Evolutionary conservation across 2,797 vertebrate species (phyloP).

Genomic region (Percopsis omiscomaycus): DNA sequence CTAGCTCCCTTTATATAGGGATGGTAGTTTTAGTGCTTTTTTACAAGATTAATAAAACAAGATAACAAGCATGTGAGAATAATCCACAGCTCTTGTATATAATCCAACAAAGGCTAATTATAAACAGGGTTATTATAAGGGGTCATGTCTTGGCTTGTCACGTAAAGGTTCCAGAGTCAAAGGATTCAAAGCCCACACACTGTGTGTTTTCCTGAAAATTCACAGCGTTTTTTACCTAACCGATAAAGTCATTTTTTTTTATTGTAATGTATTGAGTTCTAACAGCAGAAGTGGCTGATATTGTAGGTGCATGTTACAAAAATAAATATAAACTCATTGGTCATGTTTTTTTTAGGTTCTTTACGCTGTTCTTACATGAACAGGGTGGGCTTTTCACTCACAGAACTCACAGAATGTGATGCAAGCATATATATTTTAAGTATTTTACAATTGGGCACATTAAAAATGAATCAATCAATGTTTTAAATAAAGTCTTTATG

Average conservation of each 20-base stretch:
- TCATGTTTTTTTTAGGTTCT: neutral
- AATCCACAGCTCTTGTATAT: slow-evolving; percentile 52
- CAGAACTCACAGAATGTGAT: slow-evolving; percentile 18
- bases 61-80: slow-evolving; percentile 66
- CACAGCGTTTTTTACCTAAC: slow-evolving; percentile 21
- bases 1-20: slow-evolving; percentile 10
- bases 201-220: slow-evolving; percentile 49
- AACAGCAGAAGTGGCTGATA: slow-evolving; percentile 10
- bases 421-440: slow-evolving; percentile 35
- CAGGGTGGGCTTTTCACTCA: slow-evolving; percentile 32
- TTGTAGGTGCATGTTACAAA: slow-evolving; percentile 1
- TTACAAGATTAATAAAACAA: slow-evolving; percentile 68
- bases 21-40: slow-evolving; percentile 44
- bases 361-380: slow-evolving; percentile 21
- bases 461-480: neutral
- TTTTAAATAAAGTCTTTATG: slow-evolving; percentile 21
- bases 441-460: neutral
- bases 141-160: slow-evolving; percentile 46
- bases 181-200: slow-evolving; percentile 67
- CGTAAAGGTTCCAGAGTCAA: slow-evolving; percentile 56
- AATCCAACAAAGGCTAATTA: slow-evolving; percentile 67
- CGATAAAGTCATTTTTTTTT: no score
- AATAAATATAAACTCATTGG: slow-evolving; percentile 21
- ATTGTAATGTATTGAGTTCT: no score
- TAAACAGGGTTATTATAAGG: slow-evolving; percentile 55